These are phyloP conservation scores for Strigamia transsilvanica DNA, from an alignment of 2,888 invertebrate species.

Conservation along the genomic window DNA sequence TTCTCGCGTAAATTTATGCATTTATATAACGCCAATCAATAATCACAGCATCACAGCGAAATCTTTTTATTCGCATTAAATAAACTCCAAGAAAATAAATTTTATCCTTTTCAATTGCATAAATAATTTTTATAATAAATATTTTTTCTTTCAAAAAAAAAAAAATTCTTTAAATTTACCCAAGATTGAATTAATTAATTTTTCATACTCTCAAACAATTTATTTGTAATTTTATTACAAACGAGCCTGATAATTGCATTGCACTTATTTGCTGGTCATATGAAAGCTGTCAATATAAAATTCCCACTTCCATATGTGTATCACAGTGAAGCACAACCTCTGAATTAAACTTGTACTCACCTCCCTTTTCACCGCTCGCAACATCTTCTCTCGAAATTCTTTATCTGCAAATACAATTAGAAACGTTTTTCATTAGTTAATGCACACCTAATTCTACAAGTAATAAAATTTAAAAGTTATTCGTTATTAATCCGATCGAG, in stretches of 20 bases:
- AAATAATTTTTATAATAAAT: too few species aligned
- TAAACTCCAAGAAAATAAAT: not conserved
- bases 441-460: not conserved
- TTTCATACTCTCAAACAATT: not conserved
- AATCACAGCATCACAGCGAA: not conserved
- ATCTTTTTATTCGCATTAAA: not conserved
- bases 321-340: slow-evolving; percentile 7
- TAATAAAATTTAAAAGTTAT: not conserved
- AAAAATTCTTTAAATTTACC: not conserved
- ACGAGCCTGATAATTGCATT: not conserved
- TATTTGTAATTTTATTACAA: not conserved
- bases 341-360: slow-evolving; percentile 60
- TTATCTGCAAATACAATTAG: slow-evolving; percentile 48
- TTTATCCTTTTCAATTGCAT: too few species aligned
- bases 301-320: slow-evolving; percentile 40
- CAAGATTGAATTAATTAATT: not conserved
- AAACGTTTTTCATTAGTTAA: not conserved
- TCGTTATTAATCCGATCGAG: not conserved
- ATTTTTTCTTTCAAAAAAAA: not conserved
- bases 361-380: slow-evolving; percentile 82
- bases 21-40: not conserved
- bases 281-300: not conserved
- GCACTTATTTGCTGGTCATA: not conserved
- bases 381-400: slow-evolving; percentile 71
- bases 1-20: not conserved